phyloP scores from a whole-genome alignment of 2,797 vertebrate genomes.

The Scomberomorus guttatus region DNA sequence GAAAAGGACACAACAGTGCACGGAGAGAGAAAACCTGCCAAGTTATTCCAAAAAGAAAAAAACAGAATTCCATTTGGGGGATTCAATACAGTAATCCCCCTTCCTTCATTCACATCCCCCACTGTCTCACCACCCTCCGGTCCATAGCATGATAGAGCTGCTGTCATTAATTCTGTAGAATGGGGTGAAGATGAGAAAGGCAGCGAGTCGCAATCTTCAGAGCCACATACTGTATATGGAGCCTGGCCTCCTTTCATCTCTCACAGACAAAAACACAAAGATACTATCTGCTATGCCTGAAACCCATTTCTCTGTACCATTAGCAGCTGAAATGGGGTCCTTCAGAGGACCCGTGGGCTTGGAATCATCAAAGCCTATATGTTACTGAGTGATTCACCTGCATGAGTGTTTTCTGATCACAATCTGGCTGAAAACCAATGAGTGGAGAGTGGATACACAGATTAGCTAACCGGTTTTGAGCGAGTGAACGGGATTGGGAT shows the following conservation, averaged over 20 bases:
- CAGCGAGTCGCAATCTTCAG: slow-evolving; percentile 72
- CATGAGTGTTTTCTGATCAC: slow-evolving; percentile 38
- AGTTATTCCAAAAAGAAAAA: slow-evolving; percentile 42
- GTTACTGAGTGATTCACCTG: slow-evolving; percentile 42
- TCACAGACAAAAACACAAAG: slow-evolving; percentile 73
- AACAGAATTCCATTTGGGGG: slow-evolving; percentile 58
- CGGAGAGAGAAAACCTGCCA: slow-evolving; percentile 25
- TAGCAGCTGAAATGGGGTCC: slow-evolving; percentile 73
- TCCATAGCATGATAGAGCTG: slow-evolving; percentile 66
- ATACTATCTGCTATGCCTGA: slow-evolving; percentile 78
- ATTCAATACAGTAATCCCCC: slow-evolving; percentile 56
- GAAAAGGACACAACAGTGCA: slow-evolving; percentile 7
- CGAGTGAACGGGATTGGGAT: not conserved
- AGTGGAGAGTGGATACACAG: slow-evolving; percentile 5
- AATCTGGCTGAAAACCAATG: slow-evolving; percentile 23
- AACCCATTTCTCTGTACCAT: slow-evolving; percentile 82
- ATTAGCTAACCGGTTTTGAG: slow-evolving; percentile 1
- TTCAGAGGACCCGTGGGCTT: slow-evolving; percentile 49
- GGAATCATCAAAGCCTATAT: slow-evolving; percentile 52
- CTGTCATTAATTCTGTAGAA: slow-evolving; percentile 80
- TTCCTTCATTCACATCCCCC: slow-evolving; percentile 43
- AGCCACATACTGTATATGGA: slow-evolving; percentile 57
- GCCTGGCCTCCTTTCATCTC: slow-evolving; percentile 64
- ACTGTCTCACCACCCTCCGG: slow-evolving; percentile 42
- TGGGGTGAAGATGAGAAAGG: slow-evolving; percentile 73